phyloP scores from a whole-genome alignment of 2,797 vertebrate species.

The Stomatorhinus walkeri region DNA sequence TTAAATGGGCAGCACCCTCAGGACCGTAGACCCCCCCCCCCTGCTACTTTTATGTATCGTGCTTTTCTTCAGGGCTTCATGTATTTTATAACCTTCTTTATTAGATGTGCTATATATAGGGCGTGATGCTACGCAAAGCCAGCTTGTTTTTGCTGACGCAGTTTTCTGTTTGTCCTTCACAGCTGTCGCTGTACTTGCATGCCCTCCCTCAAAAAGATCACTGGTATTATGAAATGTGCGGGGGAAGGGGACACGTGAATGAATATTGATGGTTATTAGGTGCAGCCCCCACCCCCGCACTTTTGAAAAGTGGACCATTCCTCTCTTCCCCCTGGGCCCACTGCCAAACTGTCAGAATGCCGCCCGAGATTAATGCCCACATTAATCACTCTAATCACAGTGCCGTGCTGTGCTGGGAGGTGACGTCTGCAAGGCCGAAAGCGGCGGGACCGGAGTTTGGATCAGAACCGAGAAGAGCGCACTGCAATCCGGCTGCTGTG shows the following conservation, averaged over 20 bases:
- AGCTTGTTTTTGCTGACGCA: neutral
- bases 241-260: neutral
- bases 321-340: neutral
- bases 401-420: neutral
- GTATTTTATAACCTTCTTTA: neutral
- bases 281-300: neutral
- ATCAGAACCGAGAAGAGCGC: neutral
- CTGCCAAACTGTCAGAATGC: neutral
- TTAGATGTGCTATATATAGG: neutral
- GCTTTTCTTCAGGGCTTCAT: neutral
- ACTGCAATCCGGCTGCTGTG: neutral
- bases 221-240: neutral
- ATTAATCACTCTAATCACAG: neutral
- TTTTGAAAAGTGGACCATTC: neutral
- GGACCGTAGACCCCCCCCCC: neutral
- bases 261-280: neutral
- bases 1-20: neutral
- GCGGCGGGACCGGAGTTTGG: neutral
- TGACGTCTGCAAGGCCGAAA: neutral
- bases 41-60: neutral
- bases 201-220: neutral
- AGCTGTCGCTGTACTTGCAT: neutral
- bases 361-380: neutral
- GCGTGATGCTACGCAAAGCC: neutral
- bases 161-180: neutral